phyloP scores from a whole-genome alignment of 2,888 invertebrate genomes.

The Hedychridium roseum region DNA sequence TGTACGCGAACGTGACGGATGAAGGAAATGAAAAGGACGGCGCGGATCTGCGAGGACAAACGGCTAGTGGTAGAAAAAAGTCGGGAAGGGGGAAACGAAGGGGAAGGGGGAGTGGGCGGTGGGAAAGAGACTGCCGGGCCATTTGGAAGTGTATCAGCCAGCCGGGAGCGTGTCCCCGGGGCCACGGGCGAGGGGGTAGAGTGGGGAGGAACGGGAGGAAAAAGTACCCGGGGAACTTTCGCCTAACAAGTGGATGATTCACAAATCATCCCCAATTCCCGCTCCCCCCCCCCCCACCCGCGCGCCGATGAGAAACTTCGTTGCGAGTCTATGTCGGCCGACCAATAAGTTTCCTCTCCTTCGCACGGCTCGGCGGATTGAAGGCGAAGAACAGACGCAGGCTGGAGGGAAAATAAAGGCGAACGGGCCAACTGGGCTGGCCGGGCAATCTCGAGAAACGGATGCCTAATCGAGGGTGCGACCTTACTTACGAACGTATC shows the following conservation, averaged over 20 bases:
- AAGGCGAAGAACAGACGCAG: conserved; percentile 20
- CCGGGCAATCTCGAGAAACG: conserved; percentile 17
- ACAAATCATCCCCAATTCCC: conserved; percentile 55
- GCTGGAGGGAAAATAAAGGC: conserved; percentile 6
- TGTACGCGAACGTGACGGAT: neutral
- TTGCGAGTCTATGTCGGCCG: conserved; percentile 27
- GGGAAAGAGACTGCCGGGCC: no score
- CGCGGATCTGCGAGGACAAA: neutral
- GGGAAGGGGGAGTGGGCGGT: conserved; percentile 5
- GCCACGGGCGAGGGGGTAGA: neutral
- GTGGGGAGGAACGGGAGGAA: conserved; percentile 20
- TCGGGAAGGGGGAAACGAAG: neutral
- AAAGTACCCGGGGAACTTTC: conserved; percentile 51
- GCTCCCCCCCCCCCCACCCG: neutral
- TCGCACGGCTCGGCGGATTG: conserved; percentile 22
- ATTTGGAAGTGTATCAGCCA: no score
- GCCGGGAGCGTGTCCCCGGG: no score
- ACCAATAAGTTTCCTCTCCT: conserved; percentile 31
- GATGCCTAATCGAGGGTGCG: conserved; percentile 28
- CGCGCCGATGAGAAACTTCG: conserved; percentile 32
- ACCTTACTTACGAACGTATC: no score
- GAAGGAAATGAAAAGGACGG: neutral
- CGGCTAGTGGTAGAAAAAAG: neutral
- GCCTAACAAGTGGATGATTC: conserved; percentile 61
- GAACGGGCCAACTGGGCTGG: conserved; percentile 3